Evolutionary conservation across 2,888 invertebrate genomes (phyloP).

Genomic region (Elaeidobius kamerunicus): DNA sequence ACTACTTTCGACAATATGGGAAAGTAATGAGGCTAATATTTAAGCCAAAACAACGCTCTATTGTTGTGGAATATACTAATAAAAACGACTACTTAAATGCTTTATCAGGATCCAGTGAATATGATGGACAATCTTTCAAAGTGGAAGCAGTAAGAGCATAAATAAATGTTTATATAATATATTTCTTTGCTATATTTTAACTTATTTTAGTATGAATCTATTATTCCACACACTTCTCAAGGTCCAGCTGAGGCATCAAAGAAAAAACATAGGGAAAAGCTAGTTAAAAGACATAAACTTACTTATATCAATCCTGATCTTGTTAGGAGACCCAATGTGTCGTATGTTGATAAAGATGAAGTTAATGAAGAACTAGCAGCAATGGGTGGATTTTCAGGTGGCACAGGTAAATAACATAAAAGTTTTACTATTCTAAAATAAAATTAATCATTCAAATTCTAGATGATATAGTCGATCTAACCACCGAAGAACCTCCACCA

Average conservation of each 20-base stretch:
- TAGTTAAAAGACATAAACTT: constrained; percentile 22
- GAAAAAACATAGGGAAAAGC: constrained; percentile 41
- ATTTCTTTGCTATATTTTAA: not conserved
- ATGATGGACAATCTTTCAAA: constrained; percentile 59
- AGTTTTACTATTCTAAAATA: constrained; percentile 1
- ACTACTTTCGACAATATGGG: constrained; percentile 71
- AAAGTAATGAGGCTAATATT: constrained; percentile 63
- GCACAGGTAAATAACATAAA: constrained; percentile 18
- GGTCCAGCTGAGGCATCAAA: constrained; percentile 23
- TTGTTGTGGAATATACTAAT: constrained; percentile 67
- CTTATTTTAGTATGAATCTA: constrained; percentile 24
- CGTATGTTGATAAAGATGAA: constrained; percentile 57
- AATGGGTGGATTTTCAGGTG: constrained; percentile 50
- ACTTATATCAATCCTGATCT: constrained; percentile 39
- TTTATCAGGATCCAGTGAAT: constrained; percentile 58
- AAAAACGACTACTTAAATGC: constrained; percentile 59
- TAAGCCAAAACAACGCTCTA: constrained; percentile 61
- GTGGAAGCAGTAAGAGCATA: constrained; percentile 28
- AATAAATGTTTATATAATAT: too few relatives aligned
- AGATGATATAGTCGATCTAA: constrained; percentile 23
- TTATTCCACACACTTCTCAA: constrained; percentile 8
- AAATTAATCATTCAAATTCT: constrained; percentile 9
- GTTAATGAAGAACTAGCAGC: constrained; percentile 68
- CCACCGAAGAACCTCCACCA: constrained; percentile 18
- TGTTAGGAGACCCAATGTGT: constrained; percentile 7